These are phyloP conservation scores for Pelobates fuscus DNA, from an alignment of 2,113 vertebrate genomes.

Conservation along the genomic window DNA sequence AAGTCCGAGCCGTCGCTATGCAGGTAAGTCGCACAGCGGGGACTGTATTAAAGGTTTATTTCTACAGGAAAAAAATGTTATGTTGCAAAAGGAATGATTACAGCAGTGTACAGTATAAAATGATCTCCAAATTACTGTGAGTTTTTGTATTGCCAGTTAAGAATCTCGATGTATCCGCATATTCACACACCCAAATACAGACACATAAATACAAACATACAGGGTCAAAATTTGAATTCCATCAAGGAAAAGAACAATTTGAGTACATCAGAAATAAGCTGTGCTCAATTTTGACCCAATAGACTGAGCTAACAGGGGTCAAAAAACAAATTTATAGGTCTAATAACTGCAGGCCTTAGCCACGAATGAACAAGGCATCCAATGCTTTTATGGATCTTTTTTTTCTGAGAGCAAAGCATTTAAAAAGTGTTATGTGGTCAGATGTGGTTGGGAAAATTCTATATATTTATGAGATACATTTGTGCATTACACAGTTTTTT, in stretches of 20 bases:
- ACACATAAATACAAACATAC: slow-evolving; percentile 18
- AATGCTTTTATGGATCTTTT: slow-evolving; percentile 46
- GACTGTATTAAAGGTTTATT: too few species aligned
- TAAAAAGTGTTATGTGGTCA: slow-evolving; percentile 24
- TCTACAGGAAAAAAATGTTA: background rate
- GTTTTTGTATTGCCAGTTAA: background rate
- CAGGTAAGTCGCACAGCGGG: too few species aligned
- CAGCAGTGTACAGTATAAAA: background rate
- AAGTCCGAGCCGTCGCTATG: too few species aligned
- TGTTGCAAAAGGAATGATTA: background rate
- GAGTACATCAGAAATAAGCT: slow-evolving; percentile 59
- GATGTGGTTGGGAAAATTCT: background rate
- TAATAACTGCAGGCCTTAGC: slow-evolving; percentile 44
- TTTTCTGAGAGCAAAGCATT: slow-evolving; percentile 29
- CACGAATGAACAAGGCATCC: slow-evolving; percentile 55
- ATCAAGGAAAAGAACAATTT: slow-evolving; percentile 57
- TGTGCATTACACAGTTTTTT: too few species aligned
- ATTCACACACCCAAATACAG: background rate
- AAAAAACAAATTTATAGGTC: slow-evolving; percentile 56
- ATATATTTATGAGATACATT: too few species aligned
- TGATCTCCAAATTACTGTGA: slow-evolving; percentile 1
- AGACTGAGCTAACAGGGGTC: slow-evolving; percentile 52
- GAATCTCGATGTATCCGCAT: slow-evolving; percentile 1
- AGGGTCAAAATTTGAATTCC: slow-evolving; percentile 55
- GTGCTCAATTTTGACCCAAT: slow-evolving; percentile 54